Evolutionary conservation across 2,113 vertebrate genomes (phyloP).

Genomic region (Eleginops maclovinus): DNA sequence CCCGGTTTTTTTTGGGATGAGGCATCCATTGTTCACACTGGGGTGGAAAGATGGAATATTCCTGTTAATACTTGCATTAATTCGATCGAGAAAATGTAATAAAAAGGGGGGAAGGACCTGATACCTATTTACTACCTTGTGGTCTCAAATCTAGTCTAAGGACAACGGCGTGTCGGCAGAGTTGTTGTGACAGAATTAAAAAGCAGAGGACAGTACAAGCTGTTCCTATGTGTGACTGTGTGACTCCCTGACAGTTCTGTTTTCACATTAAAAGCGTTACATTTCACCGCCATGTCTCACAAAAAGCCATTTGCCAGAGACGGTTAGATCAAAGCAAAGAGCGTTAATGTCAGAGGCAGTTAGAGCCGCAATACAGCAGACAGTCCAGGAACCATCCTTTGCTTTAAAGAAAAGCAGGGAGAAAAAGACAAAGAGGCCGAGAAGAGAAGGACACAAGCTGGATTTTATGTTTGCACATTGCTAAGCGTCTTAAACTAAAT

Average conservation of each 20-base stretch:
- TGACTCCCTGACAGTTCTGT: constrained; percentile 16
- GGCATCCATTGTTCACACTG: too few relatives aligned
- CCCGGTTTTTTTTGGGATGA: too few relatives aligned
- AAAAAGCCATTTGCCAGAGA: constrained; percentile 64
- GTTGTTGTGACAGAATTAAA: constrained; percentile 27
- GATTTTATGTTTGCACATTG: constrained; percentile 38
- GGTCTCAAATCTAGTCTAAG: background rate
- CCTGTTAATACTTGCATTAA: too few relatives aligned
- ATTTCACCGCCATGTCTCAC: constrained; percentile 32
- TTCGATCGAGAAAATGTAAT: too few relatives aligned
- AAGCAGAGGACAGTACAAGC: constrained; percentile 9
- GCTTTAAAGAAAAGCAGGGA: constrained; percentile 22
- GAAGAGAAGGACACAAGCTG: constrained; percentile 20
- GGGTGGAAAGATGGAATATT: too few relatives aligned
- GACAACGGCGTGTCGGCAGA: constrained; percentile 19
- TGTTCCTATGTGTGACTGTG: background rate
- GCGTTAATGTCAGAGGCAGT: constrained; percentile 56
- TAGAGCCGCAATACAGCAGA: constrained; percentile 47
- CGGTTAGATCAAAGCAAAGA: constrained; percentile 69
- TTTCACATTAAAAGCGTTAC: constrained; percentile 45
- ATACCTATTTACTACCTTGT: too few relatives aligned
- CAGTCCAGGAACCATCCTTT: constrained; percentile 46
- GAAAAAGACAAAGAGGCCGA: constrained; percentile 22
- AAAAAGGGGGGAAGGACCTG: too few relatives aligned
- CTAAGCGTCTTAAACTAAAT: constrained; percentile 54